phyloP scores from a whole-genome alignment of 2,888 invertebrate genomes.

The Muschampia plurimacula region DNA sequence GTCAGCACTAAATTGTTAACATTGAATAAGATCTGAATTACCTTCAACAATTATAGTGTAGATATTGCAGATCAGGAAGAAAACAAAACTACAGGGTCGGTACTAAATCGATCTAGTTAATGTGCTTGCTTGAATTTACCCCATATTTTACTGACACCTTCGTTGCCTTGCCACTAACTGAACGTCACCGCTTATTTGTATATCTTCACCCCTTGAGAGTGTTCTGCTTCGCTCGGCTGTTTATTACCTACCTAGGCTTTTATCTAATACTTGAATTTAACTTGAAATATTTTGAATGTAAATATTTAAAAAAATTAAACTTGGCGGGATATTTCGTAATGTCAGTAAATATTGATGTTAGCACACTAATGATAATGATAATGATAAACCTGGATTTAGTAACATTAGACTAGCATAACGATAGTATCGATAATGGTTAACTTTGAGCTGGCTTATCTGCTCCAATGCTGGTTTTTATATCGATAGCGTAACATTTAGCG shows the following conservation, averaged over 20 bases:
- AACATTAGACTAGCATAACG: conserved; percentile 54
- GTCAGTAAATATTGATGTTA: conserved; percentile 52
- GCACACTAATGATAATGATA: conserved; percentile 52
- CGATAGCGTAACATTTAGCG: conserved; percentile 19
- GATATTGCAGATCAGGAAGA: not conserved
- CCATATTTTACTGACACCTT: conserved; percentile 69
- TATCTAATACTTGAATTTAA: conserved; percentile 31
- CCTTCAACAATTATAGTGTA: not conserved
- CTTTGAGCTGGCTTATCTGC: conserved; percentile 74
- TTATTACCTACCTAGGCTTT: conserved; percentile 43
- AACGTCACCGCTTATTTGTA: conserved; percentile 80
- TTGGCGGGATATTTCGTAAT: conserved; percentile 70
- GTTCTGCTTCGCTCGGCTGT: conserved; percentile 83
- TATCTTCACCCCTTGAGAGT: conserved; percentile 83
- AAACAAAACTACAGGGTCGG: not conserved
- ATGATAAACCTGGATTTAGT: conserved; percentile 51
- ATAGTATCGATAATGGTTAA: conserved; percentile 55
- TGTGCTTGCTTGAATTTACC: conserved; percentile 77
- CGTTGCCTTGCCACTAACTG: conserved; percentile 84
- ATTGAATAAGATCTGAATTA: not conserved
- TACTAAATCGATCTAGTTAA: conserved; percentile 20
- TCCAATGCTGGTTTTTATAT: conserved; percentile 56
- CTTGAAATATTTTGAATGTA: conserved; percentile 27
- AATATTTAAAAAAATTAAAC: conserved; percentile 48
- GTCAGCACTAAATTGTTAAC: not conserved